A percentile compares a stretch with the other conserved stretches of the same genome.
Evolutionary conservation across 1,140 invertebrate genomes (phyloP).

Genomic region (Pseudomyrmex gracilis): DNA sequence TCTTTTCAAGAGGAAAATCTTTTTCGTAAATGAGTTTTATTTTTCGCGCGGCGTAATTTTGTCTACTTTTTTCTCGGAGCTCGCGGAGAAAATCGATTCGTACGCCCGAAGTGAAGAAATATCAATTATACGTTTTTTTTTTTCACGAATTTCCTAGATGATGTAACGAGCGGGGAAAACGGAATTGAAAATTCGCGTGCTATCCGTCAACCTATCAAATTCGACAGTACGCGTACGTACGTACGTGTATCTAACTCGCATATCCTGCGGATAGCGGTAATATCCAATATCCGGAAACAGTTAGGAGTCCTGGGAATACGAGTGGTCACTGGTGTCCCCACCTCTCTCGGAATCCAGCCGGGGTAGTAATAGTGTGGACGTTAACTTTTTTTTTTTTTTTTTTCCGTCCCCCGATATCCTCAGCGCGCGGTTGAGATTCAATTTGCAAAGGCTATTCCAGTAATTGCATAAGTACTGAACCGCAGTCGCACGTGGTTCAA

Average conservation of each 20-base stretch:
- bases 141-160: constrained; percentile 42
- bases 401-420: constrained; percentile 55
- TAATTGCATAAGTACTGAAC: constrained; percentile 74
- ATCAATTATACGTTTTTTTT: constrained; percentile 53
- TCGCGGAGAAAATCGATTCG: constrained; percentile 29
- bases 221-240: constrained; percentile 31
- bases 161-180: constrained; percentile 18
- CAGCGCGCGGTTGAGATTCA: constrained; percentile 69
- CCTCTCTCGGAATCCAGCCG: constrained; percentile 40
- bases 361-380: constrained; percentile 57
- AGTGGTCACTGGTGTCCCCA: constrained; percentile 49
- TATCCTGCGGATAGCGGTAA: constrained; percentile 51
- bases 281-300: constrained; percentile 69
- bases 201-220: constrained; percentile 50
- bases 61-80: not conserved
- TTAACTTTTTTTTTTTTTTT: constrained; percentile 69
- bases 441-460: constrained; percentile 74
- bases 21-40: not conserved
- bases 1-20: not conserved
- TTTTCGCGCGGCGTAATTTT: constrained; percentile 19
- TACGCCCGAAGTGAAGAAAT: constrained; percentile 35
- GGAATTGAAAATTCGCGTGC: constrained; percentile 42
- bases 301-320: constrained; percentile 66
- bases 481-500: constrained; percentile 70
- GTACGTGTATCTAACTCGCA: constrained; percentile 24